Evolutionary conservation across 2,113 vertebrate genomes (phyloP).

Genomic region (Lophura nycthemera): DNA sequence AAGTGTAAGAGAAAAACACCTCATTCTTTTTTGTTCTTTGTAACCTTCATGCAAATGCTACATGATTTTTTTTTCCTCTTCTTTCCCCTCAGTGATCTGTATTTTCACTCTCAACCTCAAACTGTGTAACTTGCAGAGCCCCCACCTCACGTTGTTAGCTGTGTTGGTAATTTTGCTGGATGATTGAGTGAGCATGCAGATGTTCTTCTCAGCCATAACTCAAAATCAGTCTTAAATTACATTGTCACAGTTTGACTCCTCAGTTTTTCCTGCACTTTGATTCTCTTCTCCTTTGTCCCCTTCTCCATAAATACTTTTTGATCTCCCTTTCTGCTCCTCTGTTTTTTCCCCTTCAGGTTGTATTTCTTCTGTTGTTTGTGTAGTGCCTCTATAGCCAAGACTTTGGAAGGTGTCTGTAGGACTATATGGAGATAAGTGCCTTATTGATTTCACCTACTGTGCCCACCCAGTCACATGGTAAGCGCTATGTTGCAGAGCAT

Average conservation of each 20-base stretch:
- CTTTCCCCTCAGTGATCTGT: background rate
- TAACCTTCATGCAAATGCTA: background rate
- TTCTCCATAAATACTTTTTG: background rate
- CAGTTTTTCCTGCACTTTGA: background rate
- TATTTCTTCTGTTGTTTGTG: background rate
- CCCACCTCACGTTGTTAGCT: fast-evolving
- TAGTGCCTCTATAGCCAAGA: background rate
- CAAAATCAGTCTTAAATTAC: background rate
- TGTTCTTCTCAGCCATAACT: background rate
- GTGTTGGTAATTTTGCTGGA: background rate
- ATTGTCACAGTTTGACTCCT: background rate
- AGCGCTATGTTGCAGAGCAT: background rate
- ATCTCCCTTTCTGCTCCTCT: background rate
- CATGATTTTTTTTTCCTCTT: background rate
- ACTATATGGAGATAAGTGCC: background rate
- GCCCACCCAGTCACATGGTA: fast-evolving
- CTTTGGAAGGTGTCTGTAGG: background rate
- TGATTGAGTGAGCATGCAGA: background rate
- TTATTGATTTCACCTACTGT: background rate
- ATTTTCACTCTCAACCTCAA: background rate
- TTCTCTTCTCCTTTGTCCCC: background rate
- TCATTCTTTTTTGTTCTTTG: background rate
- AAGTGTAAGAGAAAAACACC: background rate
- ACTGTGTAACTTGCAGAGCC: background rate
- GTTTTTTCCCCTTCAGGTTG: background rate